Conservation (phyloP, 2,797 vertebrate genomes). For the Sebastes alutus region DNA sequence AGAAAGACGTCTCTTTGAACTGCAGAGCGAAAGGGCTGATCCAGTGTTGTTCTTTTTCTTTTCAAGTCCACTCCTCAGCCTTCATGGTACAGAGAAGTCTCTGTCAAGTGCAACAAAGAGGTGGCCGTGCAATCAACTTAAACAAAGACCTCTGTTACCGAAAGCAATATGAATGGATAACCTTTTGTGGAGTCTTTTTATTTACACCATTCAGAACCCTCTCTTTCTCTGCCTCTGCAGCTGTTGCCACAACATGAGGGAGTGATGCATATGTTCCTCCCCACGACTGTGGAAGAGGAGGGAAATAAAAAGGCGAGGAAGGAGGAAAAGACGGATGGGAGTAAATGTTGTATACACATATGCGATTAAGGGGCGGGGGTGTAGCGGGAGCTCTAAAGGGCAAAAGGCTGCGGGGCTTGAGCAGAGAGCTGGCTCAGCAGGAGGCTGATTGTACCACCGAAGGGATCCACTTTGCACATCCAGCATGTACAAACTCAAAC, state of each 20-base stretch:
- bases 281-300: constrained; percentile 6
- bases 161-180: constrained; percentile 73
- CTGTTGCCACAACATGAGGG: constrained; percentile 69
- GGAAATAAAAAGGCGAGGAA: constrained; percentile 19
- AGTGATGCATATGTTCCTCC: constrained; percentile 43
- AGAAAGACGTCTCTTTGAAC: constrained; percentile 61
- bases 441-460: constrained; percentile 77
- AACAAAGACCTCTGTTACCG: constrained; percentile 72
- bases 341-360: constrained; percentile 65
- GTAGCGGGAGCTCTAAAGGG: constrained; percentile 63
- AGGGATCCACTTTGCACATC: constrained; percentile 77
- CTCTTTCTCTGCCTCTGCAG: constrained; percentile 63
- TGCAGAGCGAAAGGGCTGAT: constrained; percentile 43
- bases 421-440: constrained; percentile 78
- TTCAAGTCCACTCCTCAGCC: constrained; percentile 62
- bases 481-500: constrained; percentile 75
- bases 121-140: constrained; percentile 71
- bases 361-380: constrained; percentile 56
- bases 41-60: constrained; percentile 56
- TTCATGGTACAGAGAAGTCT: constrained; percentile 56
- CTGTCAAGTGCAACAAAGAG: constrained; percentile 71
- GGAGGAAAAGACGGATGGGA: constrained; percentile 58
- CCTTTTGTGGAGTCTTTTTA: constrained; percentile 69
- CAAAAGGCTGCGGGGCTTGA: constrained; percentile 68
- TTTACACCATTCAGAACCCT: constrained; percentile 65